Percentiles rank a stretch among this genome's conserved stretches.
Evolutionary conservation across 2,888 invertebrate genomes (phyloP).

Genomic region (Drosophila longiperda): DNA sequence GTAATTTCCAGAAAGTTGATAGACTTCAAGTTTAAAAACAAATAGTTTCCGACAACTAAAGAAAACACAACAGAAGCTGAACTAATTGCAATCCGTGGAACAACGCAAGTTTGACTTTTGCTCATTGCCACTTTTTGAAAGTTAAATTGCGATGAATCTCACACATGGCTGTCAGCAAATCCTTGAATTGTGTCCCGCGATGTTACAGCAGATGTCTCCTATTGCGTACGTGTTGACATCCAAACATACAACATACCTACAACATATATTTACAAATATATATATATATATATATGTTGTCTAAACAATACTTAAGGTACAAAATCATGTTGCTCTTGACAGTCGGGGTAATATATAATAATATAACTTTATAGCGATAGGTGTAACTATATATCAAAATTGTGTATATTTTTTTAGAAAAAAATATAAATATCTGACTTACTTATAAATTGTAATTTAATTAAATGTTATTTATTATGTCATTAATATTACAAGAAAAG

Average conservation of each 20-base stretch:
- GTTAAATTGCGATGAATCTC: constrained; percentile 61
- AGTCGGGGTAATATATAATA: neutral
- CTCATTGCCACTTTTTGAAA: constrained; percentile 52
- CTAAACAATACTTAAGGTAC: constrained; percentile 18
- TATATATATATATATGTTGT: neutral
- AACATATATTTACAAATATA: neutral
- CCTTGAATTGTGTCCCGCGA: constrained; percentile 8
- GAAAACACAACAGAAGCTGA: constrained; percentile 21
- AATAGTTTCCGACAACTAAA: constrained; percentile 19
- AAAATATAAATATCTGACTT: neutral
- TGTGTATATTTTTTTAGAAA: too few species aligned
- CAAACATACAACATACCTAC: neutral
- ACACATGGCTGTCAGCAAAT: constrained; percentile 31
- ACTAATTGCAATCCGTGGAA: constrained; percentile 68
- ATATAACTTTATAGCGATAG: neutral
- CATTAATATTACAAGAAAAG: neutral
- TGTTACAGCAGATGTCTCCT: constrained; percentile 37
- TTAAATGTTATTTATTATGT: neutral
- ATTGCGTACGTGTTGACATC: constrained; percentile 20
- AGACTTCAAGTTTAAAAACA: constrained; percentile 3
- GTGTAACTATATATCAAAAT: neutral
- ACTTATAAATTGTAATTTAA: neutral
- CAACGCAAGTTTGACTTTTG: constrained; percentile 40
- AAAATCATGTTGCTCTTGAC: constrained; percentile 16
- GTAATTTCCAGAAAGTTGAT: constrained; percentile 2